Evolutionary conservation across 2,888 invertebrate species (phyloP).

Genomic region (Andrena praecox): DNA sequence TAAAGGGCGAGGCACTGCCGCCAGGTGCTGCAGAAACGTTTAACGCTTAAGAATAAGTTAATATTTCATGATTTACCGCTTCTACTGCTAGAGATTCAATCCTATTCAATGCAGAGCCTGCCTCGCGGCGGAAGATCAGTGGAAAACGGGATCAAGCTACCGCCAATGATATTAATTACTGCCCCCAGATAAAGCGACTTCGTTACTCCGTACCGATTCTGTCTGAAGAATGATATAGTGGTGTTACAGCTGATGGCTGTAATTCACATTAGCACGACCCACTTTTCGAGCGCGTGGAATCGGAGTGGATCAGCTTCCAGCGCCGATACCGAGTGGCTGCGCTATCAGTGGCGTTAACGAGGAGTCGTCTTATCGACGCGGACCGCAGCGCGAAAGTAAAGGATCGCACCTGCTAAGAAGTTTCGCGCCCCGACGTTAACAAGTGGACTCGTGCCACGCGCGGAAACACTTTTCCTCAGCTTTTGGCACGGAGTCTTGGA

Average conservation of each 20-base stretch:
- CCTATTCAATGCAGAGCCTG: background rate
- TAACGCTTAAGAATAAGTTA: too few species aligned
- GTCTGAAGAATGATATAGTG: constrained; percentile 54
- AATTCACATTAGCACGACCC: constrained; percentile 63
- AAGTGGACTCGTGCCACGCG: background rate
- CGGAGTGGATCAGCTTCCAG: constrained; percentile 49
- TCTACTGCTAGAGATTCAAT: background rate
- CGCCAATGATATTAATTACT: constrained; percentile 49
- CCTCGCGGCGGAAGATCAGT: background rate
- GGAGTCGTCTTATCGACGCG: constrained; percentile 12
- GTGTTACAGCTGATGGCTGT: constrained; percentile 65
- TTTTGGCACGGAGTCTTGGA: constrained; percentile 57
- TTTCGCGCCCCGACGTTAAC: background rate
- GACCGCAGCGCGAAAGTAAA: background rate
- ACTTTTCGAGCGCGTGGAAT: constrained; percentile 52
- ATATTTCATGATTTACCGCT: background rate
- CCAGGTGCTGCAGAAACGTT: background rate
- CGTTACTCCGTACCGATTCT: constrained; percentile 41
- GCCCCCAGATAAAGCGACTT: constrained; percentile 42
- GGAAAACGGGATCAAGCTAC: constrained; percentile 8
- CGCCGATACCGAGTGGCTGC: background rate
- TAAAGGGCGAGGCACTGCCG: background rate
- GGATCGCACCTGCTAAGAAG: background rate
- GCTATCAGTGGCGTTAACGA: constrained; percentile 14
- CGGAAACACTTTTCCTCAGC: constrained; percentile 33